Evolutionary conservation across 2,888 invertebrate genomes (phyloP).

Genomic region (Chorisops tibialis): DNA sequence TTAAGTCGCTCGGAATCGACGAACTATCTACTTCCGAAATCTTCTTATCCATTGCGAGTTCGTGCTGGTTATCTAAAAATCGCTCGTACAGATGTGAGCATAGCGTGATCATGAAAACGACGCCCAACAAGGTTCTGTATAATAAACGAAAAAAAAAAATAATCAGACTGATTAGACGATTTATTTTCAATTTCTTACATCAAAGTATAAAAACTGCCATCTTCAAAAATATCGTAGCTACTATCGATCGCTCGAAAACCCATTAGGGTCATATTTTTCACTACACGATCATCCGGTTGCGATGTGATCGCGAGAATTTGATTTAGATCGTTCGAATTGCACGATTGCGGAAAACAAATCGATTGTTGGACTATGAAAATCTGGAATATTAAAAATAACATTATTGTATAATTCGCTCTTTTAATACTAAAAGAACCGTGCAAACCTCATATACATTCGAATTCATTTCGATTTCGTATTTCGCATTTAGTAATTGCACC

Average conservation of each 20-base stretch:
- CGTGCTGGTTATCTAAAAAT: constrained; percentile 3
- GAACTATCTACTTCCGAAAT: neutral
- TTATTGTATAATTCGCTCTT: too few species aligned
- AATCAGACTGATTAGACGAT: too few species aligned
- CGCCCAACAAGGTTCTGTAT: neutral
- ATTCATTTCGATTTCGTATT: constrained; percentile 43
- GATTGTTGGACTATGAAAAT: constrained; percentile 40
- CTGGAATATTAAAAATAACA: constrained; percentile 31
- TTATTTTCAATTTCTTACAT: constrained; percentile 36
- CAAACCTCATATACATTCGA: neutral
- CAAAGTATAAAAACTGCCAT: constrained; percentile 41
- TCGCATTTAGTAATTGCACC: constrained; percentile 39
- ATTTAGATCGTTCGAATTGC: constrained; percentile 38
- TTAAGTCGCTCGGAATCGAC: constrained; percentile 20
- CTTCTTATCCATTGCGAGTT: constrained; percentile 3
- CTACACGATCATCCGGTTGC: constrained; percentile 39
- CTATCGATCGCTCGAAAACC: constrained; percentile 38
- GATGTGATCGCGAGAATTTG: constrained; percentile 40
- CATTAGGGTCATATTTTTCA: constrained; percentile 40
- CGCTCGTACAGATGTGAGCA: constrained; percentile 15
- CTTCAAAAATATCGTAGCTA: constrained; percentile 39
- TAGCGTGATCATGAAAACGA: neutral
- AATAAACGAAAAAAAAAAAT: neutral
- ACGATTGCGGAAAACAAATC: constrained; percentile 43
- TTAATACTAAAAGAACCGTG: neutral